A percentile compares a stretch with the other conserved stretches of the same genome.
Conservation (phyloP, 64 coral and sea anemone species). For the Acropora tenuis region DNA sequence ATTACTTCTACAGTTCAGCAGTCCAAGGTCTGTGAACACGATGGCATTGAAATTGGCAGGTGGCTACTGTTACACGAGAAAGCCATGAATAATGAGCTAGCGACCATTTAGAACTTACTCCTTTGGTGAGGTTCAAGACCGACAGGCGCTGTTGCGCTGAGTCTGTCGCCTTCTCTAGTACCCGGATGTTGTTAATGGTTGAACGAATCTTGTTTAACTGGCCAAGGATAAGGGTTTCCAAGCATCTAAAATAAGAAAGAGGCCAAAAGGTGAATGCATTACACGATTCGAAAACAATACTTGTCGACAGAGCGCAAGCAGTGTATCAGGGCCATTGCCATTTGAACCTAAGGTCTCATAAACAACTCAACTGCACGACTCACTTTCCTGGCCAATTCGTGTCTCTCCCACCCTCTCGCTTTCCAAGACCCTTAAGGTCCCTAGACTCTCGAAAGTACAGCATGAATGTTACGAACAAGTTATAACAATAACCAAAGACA, state of each 20-base stretch:
- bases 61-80: neutral
- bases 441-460: too few species aligned
- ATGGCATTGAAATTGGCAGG: too few species aligned
- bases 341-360: too few species aligned
- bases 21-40: too few species aligned
- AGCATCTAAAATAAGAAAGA: constrained; percentile 51
- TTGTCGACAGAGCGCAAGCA: too few species aligned
- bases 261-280: neutral
- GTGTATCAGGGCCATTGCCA: too few species aligned
- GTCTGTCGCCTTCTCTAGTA: constrained; percentile 83
- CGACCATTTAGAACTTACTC: constrained; percentile 11
- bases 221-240: constrained; percentile 74
- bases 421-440: too few species aligned
- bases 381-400: too few species aligned
- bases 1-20: neutral
- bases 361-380: too few species aligned
- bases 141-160: constrained; percentile 78
- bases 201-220: constrained; percentile 82
- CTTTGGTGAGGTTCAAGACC: constrained; percentile 64
- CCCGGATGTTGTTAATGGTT: constrained; percentile 81
- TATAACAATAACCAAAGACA: too few species aligned
- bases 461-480: too few species aligned
- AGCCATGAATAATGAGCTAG: neutral
- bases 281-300: neutral
- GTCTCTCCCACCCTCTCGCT: too few species aligned